phyloP scores from a whole-genome alignment of 2,797 vertebrate genomes.

The Toxotes lorentzi region DNA sequence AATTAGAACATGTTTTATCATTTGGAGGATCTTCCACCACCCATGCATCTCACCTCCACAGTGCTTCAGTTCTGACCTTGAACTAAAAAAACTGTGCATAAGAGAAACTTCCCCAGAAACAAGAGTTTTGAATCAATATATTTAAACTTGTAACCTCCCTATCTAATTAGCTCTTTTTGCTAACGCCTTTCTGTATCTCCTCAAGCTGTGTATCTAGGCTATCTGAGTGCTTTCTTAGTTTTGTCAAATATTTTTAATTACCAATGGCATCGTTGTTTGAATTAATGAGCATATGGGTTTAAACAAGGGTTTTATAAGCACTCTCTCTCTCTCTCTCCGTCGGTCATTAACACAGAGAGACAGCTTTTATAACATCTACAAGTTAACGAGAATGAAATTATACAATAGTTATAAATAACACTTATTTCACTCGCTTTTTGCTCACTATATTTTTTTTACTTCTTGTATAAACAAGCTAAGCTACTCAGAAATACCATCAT shows the following conservation, averaged over 20 bases:
- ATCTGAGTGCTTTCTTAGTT: neutral
- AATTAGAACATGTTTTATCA: slow-evolving; percentile 84
- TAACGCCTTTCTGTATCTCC: slow-evolving; percentile 15
- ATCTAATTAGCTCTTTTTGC: slow-evolving; percentile 50
- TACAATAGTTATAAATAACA: neutral
- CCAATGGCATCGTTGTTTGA: neutral
- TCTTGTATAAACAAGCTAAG: slow-evolving; percentile 1
- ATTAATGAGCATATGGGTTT: slow-evolving; percentile 4
- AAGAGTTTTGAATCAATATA: slow-evolving; percentile 55
- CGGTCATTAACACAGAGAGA: neutral
- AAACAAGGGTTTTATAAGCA: neutral
- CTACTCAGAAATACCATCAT: slow-evolving; percentile 13
- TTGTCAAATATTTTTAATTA: slow-evolving; percentile 7
- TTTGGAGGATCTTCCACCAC: slow-evolving; percentile 66
- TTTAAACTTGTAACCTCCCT: slow-evolving; percentile 54
- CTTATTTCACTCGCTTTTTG: neutral
- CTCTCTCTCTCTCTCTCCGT: neutral
- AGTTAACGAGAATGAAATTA: slow-evolving; percentile 6
- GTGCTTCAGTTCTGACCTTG: slow-evolving; percentile 72
- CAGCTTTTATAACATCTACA: neutral
- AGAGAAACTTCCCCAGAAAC: slow-evolving; percentile 53
- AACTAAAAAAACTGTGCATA: slow-evolving; percentile 71
- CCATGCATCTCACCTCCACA: slow-evolving; percentile 60
- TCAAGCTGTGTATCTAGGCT: slow-evolving; percentile 9
- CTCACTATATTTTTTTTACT: neutral